A percentile compares a stretch with the other conserved stretches of the same genome.
Evolutionary conservation across 2,113 vertebrate genomes (phyloP).

Genomic region (Benitochromis conjunctus): DNA sequence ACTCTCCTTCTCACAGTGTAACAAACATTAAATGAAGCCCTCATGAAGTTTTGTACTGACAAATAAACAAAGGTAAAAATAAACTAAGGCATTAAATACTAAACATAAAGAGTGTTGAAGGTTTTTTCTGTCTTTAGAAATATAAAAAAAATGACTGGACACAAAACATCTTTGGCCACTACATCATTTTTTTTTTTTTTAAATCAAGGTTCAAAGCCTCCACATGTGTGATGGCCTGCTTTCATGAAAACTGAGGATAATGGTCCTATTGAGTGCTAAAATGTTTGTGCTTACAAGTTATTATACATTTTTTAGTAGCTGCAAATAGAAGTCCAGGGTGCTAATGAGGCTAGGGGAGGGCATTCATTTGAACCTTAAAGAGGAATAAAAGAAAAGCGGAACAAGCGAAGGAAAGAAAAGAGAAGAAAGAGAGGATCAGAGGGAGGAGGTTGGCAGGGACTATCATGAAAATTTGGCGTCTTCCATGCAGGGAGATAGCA

Average conservation of each 20-base stretch:
- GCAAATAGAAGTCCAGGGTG: slow-evolving; percentile 63
- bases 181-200: neutral
- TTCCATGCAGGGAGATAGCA: slow-evolving; percentile 63
- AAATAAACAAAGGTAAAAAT: neutral
- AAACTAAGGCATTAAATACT: neutral
- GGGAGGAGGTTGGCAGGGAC: slow-evolving; percentile 73
- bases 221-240: neutral
- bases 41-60: slow-evolving; percentile 22
- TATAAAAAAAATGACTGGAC: neutral
- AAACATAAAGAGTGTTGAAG: neutral
- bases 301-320: slow-evolving; percentile 62
- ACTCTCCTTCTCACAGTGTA: slow-evolving; percentile 54
- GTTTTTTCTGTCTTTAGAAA: neutral
- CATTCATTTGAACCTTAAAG: slow-evolving; percentile 69
- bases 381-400: slow-evolving; percentile 64
- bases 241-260: slow-evolving; percentile 44
- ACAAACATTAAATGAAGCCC: slow-evolving; percentile 48
- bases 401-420: slow-evolving; percentile 58
- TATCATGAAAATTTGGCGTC: slow-evolving; percentile 74
- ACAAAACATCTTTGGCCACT: neutral
- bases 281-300: slow-evolving; percentile 66
- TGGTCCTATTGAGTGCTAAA: slow-evolving; percentile 51
- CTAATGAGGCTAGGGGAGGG: slow-evolving; percentile 70
- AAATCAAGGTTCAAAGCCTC: slow-evolving; percentile 17
- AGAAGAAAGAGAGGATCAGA: slow-evolving; percentile 74